Evolutionary conservation across 2,888 invertebrate genomes (phyloP), one percentile per base, ranked within the genome.

Genomic region (Encarsia formosa): DNA sequence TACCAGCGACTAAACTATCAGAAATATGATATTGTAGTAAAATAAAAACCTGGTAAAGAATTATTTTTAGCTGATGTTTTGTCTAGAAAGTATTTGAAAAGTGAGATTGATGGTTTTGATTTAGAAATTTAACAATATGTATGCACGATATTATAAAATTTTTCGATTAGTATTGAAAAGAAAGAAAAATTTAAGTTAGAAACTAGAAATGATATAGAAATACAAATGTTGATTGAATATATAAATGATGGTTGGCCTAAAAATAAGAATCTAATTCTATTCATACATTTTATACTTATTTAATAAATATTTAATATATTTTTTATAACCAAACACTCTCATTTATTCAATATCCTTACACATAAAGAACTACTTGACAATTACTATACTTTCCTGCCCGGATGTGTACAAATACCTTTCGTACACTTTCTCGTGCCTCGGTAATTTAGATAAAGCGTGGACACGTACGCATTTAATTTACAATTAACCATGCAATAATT

Each of bases 51-150:
- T 1, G 67, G 65, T n/a, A 67, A 62, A 56, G 54, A 58, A 20
- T 44, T 66, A 32, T 57, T 61, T 20, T 50, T 68, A 20, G 63
- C 67, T 5, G 67, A 69, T 50, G 61, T 66, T 24, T 52, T 70
- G 20, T 67, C 66, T 4, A 56, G 67, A 54, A 66, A 52, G 62
- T 11, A 56, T 46, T n/a, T 48, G 42, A 24, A 26, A 34, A 2
- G 23, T 42, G 19, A 44, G 20, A 24, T 26, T 46, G 23, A 31
- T 40, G 26, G 16, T 13, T 16, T 31, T 22, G 20, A 42, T 16
- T 31, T 48, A 38, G 47, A 56, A 18, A 19, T 52, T 11, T 49
- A 52, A 16, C n/a, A 43, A 23, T 52, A 56, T 47, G 49, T 56
- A 29, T 49, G 31, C 31, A 19, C 51, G 8, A 22, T 57, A n/a